Conservation (phyloP, 2,113 vertebrate genomes). For the Ranitomeya variabilis region DNA sequence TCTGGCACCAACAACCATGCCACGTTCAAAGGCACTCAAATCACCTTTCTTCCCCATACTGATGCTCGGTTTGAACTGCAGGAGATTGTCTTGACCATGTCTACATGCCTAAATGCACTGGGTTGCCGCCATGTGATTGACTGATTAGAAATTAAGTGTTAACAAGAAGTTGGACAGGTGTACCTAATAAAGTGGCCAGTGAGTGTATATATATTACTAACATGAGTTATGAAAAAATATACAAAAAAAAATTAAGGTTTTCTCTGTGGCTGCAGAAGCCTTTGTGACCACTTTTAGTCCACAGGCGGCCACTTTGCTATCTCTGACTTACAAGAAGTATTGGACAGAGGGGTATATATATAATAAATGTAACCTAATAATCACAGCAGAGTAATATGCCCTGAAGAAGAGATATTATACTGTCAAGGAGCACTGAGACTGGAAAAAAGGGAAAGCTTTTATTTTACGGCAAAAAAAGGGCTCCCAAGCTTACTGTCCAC, state of each 20-base stretch:
- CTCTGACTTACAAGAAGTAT: not conserved
- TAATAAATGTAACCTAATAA: conserved; percentile 35
- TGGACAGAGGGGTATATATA: conserved; percentile 23
- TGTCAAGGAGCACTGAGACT: conserved; percentile 13
- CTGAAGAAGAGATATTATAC: conserved; percentile 1
- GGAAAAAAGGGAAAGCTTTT: conserved; percentile 32
- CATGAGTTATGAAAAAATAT: not conserved
- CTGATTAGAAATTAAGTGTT: no score
- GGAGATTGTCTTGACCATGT: no score
- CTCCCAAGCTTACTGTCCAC: not conserved
- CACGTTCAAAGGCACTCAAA: no score
- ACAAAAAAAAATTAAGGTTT: not conserved
- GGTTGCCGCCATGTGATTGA: no score
- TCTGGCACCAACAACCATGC: no score
- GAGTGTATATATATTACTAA: no score
- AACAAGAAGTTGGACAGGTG: no score
- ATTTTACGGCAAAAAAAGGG: conserved; percentile 3
- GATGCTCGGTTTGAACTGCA: no score
- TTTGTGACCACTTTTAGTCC: conserved; percentile 18
- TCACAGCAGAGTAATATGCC: conserved; percentile 3
- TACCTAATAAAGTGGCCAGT: no score
- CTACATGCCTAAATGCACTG: no score
- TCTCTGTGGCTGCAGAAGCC: not conserved
- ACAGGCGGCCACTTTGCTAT: not conserved
- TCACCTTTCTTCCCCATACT: no score